Evolutionary conservation across 2,113 vertebrate genomes (phyloP).

Genomic region (Ammodytes dubius): DNA sequence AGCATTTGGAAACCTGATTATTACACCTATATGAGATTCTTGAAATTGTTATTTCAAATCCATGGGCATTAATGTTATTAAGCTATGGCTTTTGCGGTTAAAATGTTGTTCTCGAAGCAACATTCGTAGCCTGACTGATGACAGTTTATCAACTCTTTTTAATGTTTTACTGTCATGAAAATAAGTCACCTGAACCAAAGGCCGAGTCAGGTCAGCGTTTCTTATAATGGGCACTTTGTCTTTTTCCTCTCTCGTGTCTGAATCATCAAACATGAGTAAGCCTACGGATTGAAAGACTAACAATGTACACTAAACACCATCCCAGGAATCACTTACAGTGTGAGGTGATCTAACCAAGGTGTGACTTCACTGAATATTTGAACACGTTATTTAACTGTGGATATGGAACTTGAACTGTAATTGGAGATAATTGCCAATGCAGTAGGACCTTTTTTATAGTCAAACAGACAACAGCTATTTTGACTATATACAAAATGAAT

Average conservation of each 20-base stretch:
- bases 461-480: background rate
- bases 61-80: background rate
- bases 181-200: constrained; percentile 28
- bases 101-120: background rate
- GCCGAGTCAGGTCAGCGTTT: constrained; percentile 5
- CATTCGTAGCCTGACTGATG: background rate
- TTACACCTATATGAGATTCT: background rate
- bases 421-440: background rate
- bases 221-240: constrained; percentile 23
- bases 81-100: background rate
- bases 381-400: constrained; percentile 10
- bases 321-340: constrained; percentile 21
- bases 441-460: background rate
- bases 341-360: constrained; percentile 15
- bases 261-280: constrained; percentile 1
- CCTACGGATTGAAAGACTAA: background rate
- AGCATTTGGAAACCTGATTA: background rate
- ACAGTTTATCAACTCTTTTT: background rate
- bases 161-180: constrained; percentile 27
- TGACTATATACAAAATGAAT: background rate
- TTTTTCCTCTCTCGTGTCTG: constrained; percentile 14
- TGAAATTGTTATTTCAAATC: background rate
- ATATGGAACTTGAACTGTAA: constrained; percentile 2
- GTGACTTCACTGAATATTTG: constrained; percentile 38
- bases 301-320: constrained; percentile 1